These are phyloP conservation scores for Epizoanthus illoricatus DNA, from an alignment of 92 coral and sea anemone species.

Conservation along the genomic window DNA sequence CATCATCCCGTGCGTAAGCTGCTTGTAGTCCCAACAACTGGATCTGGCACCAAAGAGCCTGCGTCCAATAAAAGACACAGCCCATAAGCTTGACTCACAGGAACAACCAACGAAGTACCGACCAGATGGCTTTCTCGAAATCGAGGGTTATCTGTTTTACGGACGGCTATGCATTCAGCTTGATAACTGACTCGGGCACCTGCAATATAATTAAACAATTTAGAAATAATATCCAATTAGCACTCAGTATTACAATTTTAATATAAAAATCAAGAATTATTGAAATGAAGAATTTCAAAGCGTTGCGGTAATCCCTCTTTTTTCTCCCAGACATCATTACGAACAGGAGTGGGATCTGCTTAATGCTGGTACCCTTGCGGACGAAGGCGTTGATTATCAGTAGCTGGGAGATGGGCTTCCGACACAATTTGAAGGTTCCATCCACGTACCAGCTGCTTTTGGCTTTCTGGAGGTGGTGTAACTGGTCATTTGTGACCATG, in stretches of 20 bases:
- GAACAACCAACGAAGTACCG: too few species aligned
- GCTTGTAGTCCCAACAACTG: not conserved
- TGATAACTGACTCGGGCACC: too few species aligned
- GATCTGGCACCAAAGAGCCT: not conserved
- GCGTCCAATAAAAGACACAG: too few species aligned
- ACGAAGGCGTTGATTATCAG: not conserved
- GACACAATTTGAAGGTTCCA: not conserved
- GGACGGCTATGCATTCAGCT: too few species aligned
- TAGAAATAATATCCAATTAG: too few species aligned
- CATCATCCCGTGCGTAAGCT: not conserved
- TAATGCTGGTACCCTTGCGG: not conserved
- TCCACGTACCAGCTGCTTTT: slow-evolving; percentile 1
- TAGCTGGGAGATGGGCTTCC: not conserved
- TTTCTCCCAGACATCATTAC: not conserved
- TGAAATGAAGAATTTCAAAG: too few species aligned
- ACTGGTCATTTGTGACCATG: slow-evolving; percentile 8
- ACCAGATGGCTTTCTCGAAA: too few species aligned
- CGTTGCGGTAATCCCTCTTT: not conserved
- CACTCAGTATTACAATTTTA: too few species aligned
- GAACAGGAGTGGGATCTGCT: not conserved
- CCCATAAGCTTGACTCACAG: too few species aligned
- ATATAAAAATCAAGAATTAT: too few species aligned
- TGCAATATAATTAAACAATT: too few species aligned
- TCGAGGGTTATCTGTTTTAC: too few species aligned
- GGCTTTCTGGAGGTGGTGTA: not conserved